phyloP scores from a whole-genome alignment of 1,140 invertebrate species.

The Nixonia krombeini region DNA sequence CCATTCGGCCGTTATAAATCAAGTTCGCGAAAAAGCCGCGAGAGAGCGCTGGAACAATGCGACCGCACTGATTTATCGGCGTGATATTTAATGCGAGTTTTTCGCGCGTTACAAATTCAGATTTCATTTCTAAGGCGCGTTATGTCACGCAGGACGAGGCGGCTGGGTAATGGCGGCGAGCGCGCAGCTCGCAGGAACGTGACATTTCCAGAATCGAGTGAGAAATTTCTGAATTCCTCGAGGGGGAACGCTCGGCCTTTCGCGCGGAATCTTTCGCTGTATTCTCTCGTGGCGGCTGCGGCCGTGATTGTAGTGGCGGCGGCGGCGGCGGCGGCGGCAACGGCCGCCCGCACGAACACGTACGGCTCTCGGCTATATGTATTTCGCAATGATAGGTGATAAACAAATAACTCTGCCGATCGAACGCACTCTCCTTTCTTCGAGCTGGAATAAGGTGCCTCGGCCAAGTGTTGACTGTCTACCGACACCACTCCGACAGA shows the following conservation, averaged over 20 bases:
- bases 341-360: conserved; percentile 18
- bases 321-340: no score
- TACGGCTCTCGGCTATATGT: conserved; percentile 9
- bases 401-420: conserved; percentile 50
- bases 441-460: conserved; percentile 33
- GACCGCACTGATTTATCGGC: no score
- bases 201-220: conserved; percentile 65
- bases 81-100: no score
- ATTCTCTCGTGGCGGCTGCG: no score
- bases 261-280: conserved; percentile 45
- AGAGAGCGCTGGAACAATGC: no score
- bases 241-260: conserved; percentile 54
- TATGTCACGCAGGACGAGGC: conserved; percentile 9
- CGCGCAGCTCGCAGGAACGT: conserved; percentile 41
- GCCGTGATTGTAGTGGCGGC: no score
- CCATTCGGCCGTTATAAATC: no score
- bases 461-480: conserved; percentile 5
- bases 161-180: conserved; percentile 14
- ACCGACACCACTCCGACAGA: conserved; percentile 2
- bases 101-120: no score
- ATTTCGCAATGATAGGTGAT: conserved; percentile 49
- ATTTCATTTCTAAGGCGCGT: no score
- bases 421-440: conserved; percentile 50
- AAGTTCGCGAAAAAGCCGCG: no score
- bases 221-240: conserved; percentile 59